Evolutionary conservation across 2,888 invertebrate genomes (phyloP), one percentile per base, ranked within the genome.

Genomic region (Drosophila macrospina): DNA sequence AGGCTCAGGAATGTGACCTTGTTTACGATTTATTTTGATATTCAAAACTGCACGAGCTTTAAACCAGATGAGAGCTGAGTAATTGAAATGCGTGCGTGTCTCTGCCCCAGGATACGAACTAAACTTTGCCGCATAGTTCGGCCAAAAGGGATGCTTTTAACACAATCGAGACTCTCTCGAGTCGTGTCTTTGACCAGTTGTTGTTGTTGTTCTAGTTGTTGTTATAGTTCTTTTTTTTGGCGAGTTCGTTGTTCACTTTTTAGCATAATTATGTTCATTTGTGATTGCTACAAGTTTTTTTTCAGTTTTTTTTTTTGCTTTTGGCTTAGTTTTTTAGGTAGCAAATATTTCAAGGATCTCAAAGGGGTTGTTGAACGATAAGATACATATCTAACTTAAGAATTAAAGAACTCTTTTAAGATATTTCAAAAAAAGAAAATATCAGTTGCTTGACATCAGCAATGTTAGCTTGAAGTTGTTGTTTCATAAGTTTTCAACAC

Each of bases 11-110:
- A 79, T 74, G 77, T 83, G 86, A 86, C 83, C 86, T 84, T 84
- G 83, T 84, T 84, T 86, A 86, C 86, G 85, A 81, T 84, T 86
- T 84, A 84, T 84, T 84, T 86, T 86, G 83, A 84, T 84, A 84
- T 86, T 86, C 78, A 86, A 84, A 83, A 73, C 80, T 80, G 79
- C 84, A 78, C 69, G 73, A 78, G 68, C 72, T 65, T 52, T 41
- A 60, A 76, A 70, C 56, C 60, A 55, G 74, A 62, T 50, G 75
- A 72, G 57, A 73, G 55, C 44, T 47, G 37, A 47, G 77, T 68
- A 76, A 69, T 73, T 76, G 73, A 76, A 76, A 76, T 76, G 73
- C 69, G 65, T 69, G 56, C 61, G 54, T 28, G 42, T 61, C 47
- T 61, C 44, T 76, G 76, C 75, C 69, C 61, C 77, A 75, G 77